Conservation (phyloP, 2,888 invertebrate species). For the Aleiodes alternator region DNA sequence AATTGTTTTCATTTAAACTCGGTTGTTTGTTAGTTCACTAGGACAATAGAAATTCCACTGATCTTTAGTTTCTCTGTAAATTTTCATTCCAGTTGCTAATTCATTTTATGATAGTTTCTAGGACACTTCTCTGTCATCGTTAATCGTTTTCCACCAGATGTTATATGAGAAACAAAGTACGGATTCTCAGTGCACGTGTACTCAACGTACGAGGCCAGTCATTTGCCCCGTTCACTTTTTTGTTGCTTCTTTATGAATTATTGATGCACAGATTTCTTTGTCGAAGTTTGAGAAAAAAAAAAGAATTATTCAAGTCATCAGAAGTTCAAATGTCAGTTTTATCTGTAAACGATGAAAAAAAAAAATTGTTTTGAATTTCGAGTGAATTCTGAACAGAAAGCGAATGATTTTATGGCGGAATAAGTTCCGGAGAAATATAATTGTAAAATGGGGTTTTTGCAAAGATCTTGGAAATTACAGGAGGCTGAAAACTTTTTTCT, state of each 20-base stretch:
- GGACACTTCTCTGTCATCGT: conserved; percentile 19
- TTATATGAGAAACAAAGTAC: conserved; percentile 2
- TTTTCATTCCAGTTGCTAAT: background rate
- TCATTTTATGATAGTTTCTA: conserved; percentile 17
- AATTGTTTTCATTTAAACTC: conserved; percentile 5
- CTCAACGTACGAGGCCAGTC: conserved; percentile 16
- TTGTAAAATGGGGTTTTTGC: no score
- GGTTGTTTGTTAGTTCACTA: background rate
- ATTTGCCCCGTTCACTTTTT: background rate
- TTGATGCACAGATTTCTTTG: background rate
- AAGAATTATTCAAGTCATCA: no score
- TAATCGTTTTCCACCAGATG: conserved; percentile 25
- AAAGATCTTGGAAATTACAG: no score
- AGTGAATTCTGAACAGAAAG: no score
- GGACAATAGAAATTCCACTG: conserved; percentile 16
- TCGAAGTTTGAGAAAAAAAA: background rate
- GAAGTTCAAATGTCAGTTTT: no score
- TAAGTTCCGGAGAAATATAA: no score
- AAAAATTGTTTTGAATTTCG: no score
- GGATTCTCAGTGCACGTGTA: conserved; percentile 21
- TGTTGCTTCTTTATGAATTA: background rate
- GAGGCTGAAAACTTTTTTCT: no score
- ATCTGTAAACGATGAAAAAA: no score
- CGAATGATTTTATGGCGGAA: no score
- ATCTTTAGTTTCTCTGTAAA: background rate